Evolutionary conservation across 2,888 invertebrate genomes (phyloP).

Genomic region (Caenorhabditis sp.): DNA sequence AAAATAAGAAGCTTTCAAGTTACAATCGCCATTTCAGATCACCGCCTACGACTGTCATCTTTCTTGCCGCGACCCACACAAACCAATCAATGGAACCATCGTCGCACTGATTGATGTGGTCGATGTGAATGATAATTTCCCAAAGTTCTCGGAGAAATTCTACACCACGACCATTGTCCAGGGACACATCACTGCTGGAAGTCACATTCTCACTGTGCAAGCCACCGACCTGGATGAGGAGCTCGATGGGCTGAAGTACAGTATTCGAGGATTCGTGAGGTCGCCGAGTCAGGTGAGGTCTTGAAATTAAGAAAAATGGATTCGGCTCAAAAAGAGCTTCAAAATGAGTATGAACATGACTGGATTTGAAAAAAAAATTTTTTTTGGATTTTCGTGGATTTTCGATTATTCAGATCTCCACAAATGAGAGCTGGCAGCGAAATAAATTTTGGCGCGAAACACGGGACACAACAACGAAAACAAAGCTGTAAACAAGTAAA

Average conservation of each 20-base stretch:
- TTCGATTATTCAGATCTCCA: too few relatives aligned
- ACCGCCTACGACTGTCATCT: constrained; percentile 72
- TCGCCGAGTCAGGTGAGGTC: constrained; percentile 47
- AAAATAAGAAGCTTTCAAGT: background rate
- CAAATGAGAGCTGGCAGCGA: too few relatives aligned
- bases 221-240: constrained; percentile 72
- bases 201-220: constrained; percentile 65
- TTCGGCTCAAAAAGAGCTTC: too few relatives aligned
- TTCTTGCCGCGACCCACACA: constrained; percentile 71
- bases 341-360: too few relatives aligned
- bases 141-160: constrained; percentile 69
- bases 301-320: background rate
- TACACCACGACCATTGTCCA: constrained; percentile 70
- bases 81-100: constrained; percentile 68
- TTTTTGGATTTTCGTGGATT: too few relatives aligned
- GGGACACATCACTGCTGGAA: constrained; percentile 68
- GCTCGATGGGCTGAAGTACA: constrained; percentile 63
- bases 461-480: too few relatives aligned
- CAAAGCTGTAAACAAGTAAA: too few relatives aligned
- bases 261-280: constrained; percentile 66
- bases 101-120: constrained; percentile 64
- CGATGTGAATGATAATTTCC: constrained; percentile 79
- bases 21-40: constrained; percentile 36
- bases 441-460: too few relatives aligned
- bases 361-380: too few relatives aligned